These are phyloP conservation scores for Leptogaster cylindrica DNA, from an alignment of 2,888 invertebrate species.

Conservation along the genomic window DNA sequence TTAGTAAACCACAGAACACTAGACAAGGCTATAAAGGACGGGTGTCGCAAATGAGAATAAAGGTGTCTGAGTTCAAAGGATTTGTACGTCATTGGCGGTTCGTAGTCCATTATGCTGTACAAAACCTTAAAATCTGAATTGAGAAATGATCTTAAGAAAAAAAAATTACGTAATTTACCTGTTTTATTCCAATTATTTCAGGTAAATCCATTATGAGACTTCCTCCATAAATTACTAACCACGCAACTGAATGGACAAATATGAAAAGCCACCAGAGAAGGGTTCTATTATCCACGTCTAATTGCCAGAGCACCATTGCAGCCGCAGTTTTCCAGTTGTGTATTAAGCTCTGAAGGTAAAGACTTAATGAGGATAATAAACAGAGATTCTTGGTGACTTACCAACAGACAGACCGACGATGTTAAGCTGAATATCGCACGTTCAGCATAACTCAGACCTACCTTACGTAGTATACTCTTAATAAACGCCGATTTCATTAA, in stretches of 20 bases:
- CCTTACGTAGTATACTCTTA: constrained; percentile 61
- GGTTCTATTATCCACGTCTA: constrained; percentile 62
- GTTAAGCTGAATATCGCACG: constrained; percentile 64
- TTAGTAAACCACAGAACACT: constrained; percentile 68
- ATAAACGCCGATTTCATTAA: constrained; percentile 63
- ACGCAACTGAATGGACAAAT: constrained; percentile 64
- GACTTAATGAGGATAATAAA: constrained; percentile 13
- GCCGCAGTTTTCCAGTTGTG: constrained; percentile 64
- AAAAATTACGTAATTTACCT: constrained; percentile 55
- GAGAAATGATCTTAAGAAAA: neutral
- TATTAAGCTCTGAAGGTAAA: constrained; percentile 61
- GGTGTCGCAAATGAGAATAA: constrained; percentile 68
- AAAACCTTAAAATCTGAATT: constrained; percentile 62
- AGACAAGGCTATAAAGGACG: constrained; percentile 67
- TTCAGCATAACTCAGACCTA: constrained; percentile 61
- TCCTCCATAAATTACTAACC: constrained; percentile 68
- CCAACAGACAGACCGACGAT: constrained; percentile 63
- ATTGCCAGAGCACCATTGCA: constrained; percentile 65
- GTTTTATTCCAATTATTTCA: constrained; percentile 69
- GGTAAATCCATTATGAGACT: constrained; percentile 69
- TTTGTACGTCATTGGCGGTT: constrained; percentile 65
- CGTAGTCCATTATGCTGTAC: constrained; percentile 64
- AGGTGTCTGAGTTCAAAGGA: constrained; percentile 64
- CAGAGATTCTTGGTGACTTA: constrained; percentile 50
- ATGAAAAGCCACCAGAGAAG: constrained; percentile 63